Percentiles rank a stretch among this genome's conserved stretches.
These are phyloP conservation scores for Pteropus alecto DNA, from an alignment of 2,113 vertebrate genomes.

Conservation along the genomic window DNA sequence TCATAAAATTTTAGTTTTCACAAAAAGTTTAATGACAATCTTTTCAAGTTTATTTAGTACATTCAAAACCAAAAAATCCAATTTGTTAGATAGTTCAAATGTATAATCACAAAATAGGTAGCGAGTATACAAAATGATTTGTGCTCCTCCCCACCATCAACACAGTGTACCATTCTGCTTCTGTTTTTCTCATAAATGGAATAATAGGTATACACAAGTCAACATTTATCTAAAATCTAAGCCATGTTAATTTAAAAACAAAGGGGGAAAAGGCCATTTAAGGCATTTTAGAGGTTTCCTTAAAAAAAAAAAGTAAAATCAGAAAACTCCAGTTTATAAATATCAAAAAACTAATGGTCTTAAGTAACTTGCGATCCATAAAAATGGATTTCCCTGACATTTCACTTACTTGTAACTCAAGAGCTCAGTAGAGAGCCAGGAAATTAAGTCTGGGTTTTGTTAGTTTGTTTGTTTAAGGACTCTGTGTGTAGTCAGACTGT, in stretches of 20 bases:
- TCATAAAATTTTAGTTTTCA: constrained; percentile 5
- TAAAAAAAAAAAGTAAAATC: not conserved
- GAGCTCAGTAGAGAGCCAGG: not conserved
- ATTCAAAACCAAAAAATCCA: not conserved
- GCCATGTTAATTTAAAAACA: not conserved
- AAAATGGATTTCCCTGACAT: not conserved
- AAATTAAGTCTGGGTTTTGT: not conserved
- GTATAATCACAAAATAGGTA: not conserved
- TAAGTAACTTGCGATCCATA: not conserved
- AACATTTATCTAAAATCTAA: not conserved
- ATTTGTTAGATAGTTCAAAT: not conserved
- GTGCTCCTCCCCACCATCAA: not conserved
- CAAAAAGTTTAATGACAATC: not conserved
- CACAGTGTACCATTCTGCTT: not conserved
- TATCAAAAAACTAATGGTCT: not conserved
- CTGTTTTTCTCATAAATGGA: not conserved
- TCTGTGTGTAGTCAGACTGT: not conserved
- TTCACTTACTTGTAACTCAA: not conserved
- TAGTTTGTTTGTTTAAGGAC: not conserved
- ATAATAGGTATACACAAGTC: not conserved
- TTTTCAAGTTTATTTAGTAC: constrained; percentile 16
- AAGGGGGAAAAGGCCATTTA: not conserved
- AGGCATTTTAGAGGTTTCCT: not conserved
- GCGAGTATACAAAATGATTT: not conserved
- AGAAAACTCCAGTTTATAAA: not conserved